A percentile compares a stretch with the other conserved stretches of the same genome.
phyloP scores from a whole-genome alignment of 2,888 invertebrate species.

The Hypolimnas misippus region DNA sequence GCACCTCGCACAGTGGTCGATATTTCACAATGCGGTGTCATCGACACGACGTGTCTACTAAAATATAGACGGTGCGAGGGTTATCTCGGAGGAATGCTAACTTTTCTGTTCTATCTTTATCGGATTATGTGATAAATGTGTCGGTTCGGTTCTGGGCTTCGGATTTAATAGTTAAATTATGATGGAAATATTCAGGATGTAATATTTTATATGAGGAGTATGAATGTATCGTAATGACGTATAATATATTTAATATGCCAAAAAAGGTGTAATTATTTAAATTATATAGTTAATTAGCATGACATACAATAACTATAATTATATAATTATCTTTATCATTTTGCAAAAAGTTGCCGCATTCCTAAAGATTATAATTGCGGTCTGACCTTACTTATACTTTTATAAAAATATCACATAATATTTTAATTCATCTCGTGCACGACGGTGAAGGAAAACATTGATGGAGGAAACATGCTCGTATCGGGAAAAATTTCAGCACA shows the following conservation, averaged over 20 bases:
- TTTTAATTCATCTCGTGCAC: no score
- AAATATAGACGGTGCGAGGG: constrained; percentile 50
- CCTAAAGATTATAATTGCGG: background rate
- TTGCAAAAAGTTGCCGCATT: background rate
- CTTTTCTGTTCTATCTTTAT: constrained; percentile 50
- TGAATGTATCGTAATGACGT: background rate
- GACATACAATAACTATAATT: background rate
- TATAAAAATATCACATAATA: background rate
- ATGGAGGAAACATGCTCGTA: no score
- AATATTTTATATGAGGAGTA: background rate
- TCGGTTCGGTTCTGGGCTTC: constrained; percentile 38
- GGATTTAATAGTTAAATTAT: constrained; percentile 32
- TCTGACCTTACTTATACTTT: no score
- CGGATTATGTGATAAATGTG: constrained; percentile 43
- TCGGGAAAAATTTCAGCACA: no score
- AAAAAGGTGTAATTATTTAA: background rate
- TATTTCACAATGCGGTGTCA: constrained; percentile 73
- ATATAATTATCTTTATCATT: background rate
- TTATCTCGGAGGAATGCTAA: constrained; percentile 51
- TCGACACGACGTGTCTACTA: constrained; percentile 62
- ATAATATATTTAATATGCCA: no score
- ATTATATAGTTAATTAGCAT: constrained; percentile 1
- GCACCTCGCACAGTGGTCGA: constrained; percentile 81
- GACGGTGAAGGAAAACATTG: no score
- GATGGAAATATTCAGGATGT: constrained; percentile 6